phyloP scores from a whole-genome alignment of 2,888 invertebrate species.

The Cryptus viduatorius region DNA sequence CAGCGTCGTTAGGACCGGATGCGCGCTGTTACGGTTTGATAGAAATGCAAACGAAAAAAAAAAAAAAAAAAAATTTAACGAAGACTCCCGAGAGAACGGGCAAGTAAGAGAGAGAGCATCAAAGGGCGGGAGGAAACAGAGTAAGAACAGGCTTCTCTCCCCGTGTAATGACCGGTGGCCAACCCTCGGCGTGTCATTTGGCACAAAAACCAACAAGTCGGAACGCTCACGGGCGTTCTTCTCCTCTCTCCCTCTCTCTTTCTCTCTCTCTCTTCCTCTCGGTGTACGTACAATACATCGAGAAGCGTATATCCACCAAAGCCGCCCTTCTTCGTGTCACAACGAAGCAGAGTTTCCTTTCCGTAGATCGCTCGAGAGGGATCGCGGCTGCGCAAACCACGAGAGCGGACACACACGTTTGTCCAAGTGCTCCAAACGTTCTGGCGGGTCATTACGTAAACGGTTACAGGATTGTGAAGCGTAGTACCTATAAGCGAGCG shows the following conservation, averaged over 20 bases:
- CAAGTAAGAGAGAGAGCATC: constrained; percentile 8
- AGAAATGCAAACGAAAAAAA: constrained; percentile 79
- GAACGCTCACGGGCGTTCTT: constrained; percentile 56
- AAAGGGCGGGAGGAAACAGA: constrained; percentile 41
- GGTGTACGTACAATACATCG: constrained; percentile 41
- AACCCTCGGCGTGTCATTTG: constrained; percentile 71
- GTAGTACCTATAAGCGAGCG: constrained; percentile 74
- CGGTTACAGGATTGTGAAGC: constrained; percentile 48
- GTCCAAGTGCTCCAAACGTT: constrained; percentile 20
- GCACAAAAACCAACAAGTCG: constrained; percentile 72
- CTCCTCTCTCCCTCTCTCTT: constrained; percentile 22
- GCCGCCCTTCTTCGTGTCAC: constrained; percentile 57
- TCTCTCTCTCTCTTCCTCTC: constrained; percentile 1
- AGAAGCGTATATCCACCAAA: constrained; percentile 50
- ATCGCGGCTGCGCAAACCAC: constrained; percentile 34
- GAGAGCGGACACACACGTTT: constrained; percentile 35
- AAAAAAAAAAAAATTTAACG: constrained; percentile 43
- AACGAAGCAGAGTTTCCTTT: constrained; percentile 53
- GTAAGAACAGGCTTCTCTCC: constrained; percentile 18
- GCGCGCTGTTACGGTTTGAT: constrained; percentile 80
- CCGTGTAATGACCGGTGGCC: constrained; percentile 69
- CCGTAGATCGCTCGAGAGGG: constrained; percentile 20
- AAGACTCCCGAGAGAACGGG: constrained; percentile 41
- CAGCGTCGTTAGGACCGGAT: constrained; percentile 71
- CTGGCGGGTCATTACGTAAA: constrained; percentile 69